A percentile compares a stretch with the other conserved stretches of the same genome.
Evolutionary conservation across 2,888 invertebrate genomes (phyloP).

Genomic region (Yponomeuta evonymella): DNA sequence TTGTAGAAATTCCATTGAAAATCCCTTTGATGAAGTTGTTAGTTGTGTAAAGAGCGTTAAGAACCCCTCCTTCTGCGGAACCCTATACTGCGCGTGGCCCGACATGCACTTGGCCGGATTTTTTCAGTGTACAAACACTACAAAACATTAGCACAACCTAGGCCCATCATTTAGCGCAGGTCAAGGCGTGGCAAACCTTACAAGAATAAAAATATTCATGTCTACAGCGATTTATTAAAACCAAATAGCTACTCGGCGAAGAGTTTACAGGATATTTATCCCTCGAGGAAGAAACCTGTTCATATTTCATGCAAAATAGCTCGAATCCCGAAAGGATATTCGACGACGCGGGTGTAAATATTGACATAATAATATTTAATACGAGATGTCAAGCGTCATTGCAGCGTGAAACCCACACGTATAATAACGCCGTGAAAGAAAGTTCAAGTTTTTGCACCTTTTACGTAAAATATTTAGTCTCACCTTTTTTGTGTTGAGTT

Average conservation of each 20-base stretch:
- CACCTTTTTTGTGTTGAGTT: neutral
- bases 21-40: too few species aligned
- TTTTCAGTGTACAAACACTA: too few species aligned
- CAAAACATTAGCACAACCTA: too few species aligned
- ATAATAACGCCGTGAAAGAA: neutral
- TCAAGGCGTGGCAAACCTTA: too few species aligned
- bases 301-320: slow-evolving; percentile 5
- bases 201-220: too few species aligned
- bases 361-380: neutral
- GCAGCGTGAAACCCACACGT: neutral
- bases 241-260: neutral
- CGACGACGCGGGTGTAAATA: neutral
- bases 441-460: neutral
- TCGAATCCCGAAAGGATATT: slow-evolving; percentile 1
- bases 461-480: neutral
- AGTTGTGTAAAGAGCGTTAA: too few species aligned
- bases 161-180: too few species aligned
- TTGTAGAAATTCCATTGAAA: too few species aligned
- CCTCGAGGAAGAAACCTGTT: neutral
- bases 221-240: too few species aligned
- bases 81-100: too few species aligned
- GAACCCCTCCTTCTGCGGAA: too few species aligned
- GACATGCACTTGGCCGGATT: too few species aligned
- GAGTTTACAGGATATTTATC: neutral
- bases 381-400: neutral